Percentiles rank a stretch among this genome's conserved stretches.
These are phyloP conservation scores for Troides aeacus DNA, from an alignment of 2,888 invertebrate species.

Conservation along the genomic window DNA sequence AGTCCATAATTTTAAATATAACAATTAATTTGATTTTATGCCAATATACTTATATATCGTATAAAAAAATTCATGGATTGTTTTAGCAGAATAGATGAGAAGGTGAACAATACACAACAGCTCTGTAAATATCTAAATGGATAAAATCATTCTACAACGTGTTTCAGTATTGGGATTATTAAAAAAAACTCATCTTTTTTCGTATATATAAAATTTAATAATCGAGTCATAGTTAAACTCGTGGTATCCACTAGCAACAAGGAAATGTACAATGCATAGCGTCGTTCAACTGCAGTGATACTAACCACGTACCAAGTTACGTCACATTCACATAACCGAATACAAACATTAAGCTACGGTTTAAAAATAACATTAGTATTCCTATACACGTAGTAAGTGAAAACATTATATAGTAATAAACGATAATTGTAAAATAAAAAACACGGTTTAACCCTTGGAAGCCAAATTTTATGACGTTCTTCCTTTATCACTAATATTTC, in stretches of 20 bases:
- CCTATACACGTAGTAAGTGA: slow-evolving; percentile 32
- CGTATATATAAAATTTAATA: slow-evolving; percentile 73
- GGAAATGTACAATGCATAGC: slow-evolving; percentile 62
- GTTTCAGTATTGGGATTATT: neutral
- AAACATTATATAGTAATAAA: slow-evolving; percentile 14
- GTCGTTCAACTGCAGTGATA: slow-evolving; percentile 34
- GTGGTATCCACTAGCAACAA: slow-evolving; percentile 66
- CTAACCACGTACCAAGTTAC: slow-evolving; percentile 25
- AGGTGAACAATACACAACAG: neutral
- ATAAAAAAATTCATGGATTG: too few species aligned
- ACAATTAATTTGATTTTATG: too few species aligned
- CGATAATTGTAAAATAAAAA: slow-evolving; percentile 23
- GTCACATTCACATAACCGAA: slow-evolving; percentile 12
- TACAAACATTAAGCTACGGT: slow-evolving; percentile 31
- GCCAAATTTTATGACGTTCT: slow-evolving; percentile 43
- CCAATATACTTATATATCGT: too few species aligned
- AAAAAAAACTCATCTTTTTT: slow-evolving; percentile 40
- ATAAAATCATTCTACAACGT: neutral
- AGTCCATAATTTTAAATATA: too few species aligned
- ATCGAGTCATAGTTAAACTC: slow-evolving; percentile 64
- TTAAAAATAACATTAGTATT: slow-evolving; percentile 39
- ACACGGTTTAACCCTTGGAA: slow-evolving; percentile 43
- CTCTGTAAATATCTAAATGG: neutral
- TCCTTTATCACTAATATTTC: slow-evolving; percentile 26
- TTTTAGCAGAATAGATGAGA: neutral